phyloP scores from a whole-genome alignment of 2,888 invertebrate species.

The Pantelozetes paolii region DNA sequence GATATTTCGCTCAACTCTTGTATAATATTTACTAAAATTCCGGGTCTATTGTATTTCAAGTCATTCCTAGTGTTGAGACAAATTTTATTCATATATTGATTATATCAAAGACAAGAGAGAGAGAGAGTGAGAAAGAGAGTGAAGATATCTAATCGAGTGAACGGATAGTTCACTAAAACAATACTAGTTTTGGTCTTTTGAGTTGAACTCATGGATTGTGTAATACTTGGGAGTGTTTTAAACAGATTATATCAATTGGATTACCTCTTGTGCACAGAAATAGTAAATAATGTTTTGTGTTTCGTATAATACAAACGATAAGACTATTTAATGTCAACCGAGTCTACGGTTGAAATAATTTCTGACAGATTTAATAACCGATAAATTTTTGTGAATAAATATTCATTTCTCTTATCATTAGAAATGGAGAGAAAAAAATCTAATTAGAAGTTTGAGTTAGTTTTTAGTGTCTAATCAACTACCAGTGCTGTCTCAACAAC shows the following conservation, averaged over 20 bases:
- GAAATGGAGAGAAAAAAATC: background rate
- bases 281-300: background rate
- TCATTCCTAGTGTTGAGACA: no score
- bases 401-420: background rate
- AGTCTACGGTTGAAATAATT: background rate
- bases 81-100: no score
- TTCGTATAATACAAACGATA: background rate
- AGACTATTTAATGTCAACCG: slow-evolving; percentile 10
- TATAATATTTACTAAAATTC: no score
- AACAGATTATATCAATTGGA: slow-evolving; percentile 25
- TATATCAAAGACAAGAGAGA: no score
- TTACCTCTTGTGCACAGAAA: background rate
- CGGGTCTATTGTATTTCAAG: no score
- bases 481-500: no score
- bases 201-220: background rate
- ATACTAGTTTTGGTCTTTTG: background rate
- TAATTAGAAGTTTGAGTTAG: background rate
- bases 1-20: no score
- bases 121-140: no score
- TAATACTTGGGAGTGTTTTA: background rate
- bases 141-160: no score
- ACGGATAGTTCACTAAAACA: background rate
- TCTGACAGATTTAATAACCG: slow-evolving; percentile 25
- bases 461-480: no score
- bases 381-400: slow-evolving; percentile 16